Evolutionary conservation across 2,888 invertebrate species (phyloP).

Genomic region (Cistogaster globosa): DNA sequence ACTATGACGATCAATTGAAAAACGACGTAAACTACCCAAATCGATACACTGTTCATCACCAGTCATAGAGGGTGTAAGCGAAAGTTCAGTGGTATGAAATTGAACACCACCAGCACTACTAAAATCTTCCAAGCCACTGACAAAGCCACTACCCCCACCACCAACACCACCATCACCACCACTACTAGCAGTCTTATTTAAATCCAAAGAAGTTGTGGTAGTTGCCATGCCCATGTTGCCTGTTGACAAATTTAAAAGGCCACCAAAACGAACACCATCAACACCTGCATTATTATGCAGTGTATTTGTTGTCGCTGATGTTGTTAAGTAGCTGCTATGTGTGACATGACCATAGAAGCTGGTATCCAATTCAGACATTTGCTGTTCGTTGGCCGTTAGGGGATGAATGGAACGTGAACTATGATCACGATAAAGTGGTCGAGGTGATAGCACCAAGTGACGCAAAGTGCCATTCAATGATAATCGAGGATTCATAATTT

Average conservation of each 20-base stretch:
- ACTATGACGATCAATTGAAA: slow-evolving; percentile 82
- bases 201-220: slow-evolving; percentile 66
- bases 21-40: slow-evolving; percentile 82
- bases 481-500: slow-evolving; percentile 82
- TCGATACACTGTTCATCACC: slow-evolving; percentile 82
- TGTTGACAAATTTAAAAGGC: slow-evolving; percentile 46
- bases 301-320: slow-evolving; percentile 25
- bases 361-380: slow-evolving; percentile 81
- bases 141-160: slow-evolving; percentile 64
- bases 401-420: slow-evolving; percentile 82
- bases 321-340: slow-evolving; percentile 74
- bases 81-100: slow-evolving; percentile 81
- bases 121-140: slow-evolving; percentile 70
- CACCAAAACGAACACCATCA: not conserved
- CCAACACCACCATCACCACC: slow-evolving; percentile 63
- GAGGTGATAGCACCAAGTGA: slow-evolving; percentile 81
- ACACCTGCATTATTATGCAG: not conserved
- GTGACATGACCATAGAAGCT: slow-evolving; percentile 76
- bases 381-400: slow-evolving; percentile 79
- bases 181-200: slow-evolving; percentile 59
- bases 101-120: slow-evolving; percentile 72
- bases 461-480: slow-evolving; percentile 81
- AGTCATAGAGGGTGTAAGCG: slow-evolving; percentile 80
- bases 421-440: slow-evolving; percentile 80
- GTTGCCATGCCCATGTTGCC: slow-evolving; percentile 73